Percentiles rank a stretch among this genome's conserved stretches.
Evolutionary conservation across 2,797 vertebrate genomes (phyloP).

Genomic region (Rhabdomys pumilio): DNA sequence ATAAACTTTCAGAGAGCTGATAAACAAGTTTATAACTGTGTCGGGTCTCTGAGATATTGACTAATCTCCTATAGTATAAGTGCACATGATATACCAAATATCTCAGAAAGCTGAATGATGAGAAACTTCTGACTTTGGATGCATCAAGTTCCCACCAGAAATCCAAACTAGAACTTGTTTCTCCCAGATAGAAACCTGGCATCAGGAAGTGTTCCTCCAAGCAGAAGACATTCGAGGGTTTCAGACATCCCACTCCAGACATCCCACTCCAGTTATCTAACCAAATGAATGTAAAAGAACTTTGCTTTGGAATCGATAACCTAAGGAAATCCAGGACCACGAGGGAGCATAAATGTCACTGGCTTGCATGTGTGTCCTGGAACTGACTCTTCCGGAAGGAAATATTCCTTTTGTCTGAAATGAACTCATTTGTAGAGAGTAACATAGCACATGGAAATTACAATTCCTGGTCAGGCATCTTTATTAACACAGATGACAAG

Average conservation of each 20-base stretch:
- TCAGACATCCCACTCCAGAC: neutral
- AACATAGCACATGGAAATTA: neutral
- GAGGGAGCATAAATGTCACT: neutral
- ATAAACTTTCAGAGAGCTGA: neutral
- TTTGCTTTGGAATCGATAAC: neutral
- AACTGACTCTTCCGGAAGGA: neutral
- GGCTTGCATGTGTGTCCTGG: neutral
- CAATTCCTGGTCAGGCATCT: neutral
- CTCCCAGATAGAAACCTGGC: neutral
- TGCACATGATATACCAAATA: neutral
- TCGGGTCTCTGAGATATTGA: neutral
- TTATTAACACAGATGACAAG: neutral
- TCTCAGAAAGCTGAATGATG: neutral
- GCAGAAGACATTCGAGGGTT: neutral
- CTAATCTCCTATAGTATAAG: constrained; percentile 3
- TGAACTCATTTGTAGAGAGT: neutral
- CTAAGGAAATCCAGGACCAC: neutral
- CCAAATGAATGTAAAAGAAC: neutral
- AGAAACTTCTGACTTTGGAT: constrained; percentile 28
- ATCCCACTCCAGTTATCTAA: neutral
- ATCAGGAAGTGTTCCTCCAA: neutral
- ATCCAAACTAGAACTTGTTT: neutral
- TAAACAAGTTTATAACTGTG: neutral
- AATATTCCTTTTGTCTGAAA: neutral
- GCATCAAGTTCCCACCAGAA: neutral